phyloP scores from a whole-genome alignment of 2,797 vertebrate genomes.

The Adelosebastes latens region DNA sequence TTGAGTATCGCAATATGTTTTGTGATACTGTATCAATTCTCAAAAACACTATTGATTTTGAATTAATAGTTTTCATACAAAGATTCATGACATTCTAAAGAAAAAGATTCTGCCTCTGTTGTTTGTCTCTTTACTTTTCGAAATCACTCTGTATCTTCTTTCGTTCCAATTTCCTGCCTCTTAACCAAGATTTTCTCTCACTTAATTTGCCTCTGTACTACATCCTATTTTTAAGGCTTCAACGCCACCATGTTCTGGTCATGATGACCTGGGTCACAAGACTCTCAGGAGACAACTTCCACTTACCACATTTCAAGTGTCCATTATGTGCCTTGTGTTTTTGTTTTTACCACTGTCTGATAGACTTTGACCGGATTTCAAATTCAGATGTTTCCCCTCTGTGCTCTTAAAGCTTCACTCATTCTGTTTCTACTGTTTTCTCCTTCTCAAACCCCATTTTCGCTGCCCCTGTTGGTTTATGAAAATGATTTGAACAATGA shows the following conservation, averaged over 20 bases:
- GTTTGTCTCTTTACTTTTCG: neutral
- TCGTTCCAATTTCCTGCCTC: neutral
- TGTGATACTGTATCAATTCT: neutral
- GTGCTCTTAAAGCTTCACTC: neutral
- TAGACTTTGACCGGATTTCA: neutral
- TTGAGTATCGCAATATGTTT: neutral
- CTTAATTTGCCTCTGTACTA: constrained; percentile 11
- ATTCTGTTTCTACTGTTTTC: neutral
- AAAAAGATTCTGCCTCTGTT: neutral
- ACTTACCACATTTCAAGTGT: constrained; percentile 4
- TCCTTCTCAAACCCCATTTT: neutral
- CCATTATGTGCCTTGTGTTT: neutral
- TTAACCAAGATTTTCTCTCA: neutral
- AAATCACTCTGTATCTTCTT: neutral
- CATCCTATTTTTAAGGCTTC: neutral
- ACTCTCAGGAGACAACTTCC: neutral
- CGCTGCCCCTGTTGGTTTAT: neutral
- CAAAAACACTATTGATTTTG: neutral
- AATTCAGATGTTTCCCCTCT: neutral
- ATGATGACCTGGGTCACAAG: constrained; percentile 48
- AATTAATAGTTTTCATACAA: neutral
- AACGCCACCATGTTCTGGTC: constrained; percentile 33
- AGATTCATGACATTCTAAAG: neutral
- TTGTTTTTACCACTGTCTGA: neutral
- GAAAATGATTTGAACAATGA: neutral